phyloP scores from a whole-genome alignment of 2,888 invertebrate genomes.

The Stegophylla sp. region DNA sequence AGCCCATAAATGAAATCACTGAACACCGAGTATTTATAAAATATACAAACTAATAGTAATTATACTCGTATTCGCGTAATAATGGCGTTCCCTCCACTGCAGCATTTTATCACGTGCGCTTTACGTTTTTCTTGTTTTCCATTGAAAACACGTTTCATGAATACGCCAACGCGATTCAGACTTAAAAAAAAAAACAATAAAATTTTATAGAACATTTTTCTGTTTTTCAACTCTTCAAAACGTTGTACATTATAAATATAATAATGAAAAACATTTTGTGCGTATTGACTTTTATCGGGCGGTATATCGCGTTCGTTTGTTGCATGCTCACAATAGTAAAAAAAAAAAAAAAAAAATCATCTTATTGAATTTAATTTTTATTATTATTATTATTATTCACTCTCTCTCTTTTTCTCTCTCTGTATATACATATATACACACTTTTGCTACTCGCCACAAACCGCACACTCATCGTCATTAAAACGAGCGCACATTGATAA shows the following conservation, averaged over 20 bases:
- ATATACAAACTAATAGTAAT: slow-evolving; percentile 8
- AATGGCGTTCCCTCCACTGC: not conserved
- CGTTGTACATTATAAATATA: not conserved
- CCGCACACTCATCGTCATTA: slow-evolving; percentile 59
- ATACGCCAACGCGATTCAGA: not conserved
- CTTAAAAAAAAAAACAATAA: too few relatives aligned
- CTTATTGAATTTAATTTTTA: slow-evolving; percentile 48
- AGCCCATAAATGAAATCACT: not conserved
- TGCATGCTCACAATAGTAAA: slow-evolving; percentile 45
- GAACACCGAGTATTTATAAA: slow-evolving; percentile 1
- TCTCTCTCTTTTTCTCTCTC: slow-evolving; percentile 26
- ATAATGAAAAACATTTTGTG: slow-evolving; percentile 47
- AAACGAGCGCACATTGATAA: slow-evolving; percentile 49
- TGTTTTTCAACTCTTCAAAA: not conserved
- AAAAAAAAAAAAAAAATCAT: slow-evolving; percentile 51
- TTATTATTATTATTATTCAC: slow-evolving; percentile 20
- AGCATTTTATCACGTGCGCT: not conserved
- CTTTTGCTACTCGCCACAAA: slow-evolving; percentile 54
- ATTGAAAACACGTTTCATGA: not conserved
- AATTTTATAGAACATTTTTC: not conserved
- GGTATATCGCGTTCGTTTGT: slow-evolving; percentile 45
- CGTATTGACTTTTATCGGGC: slow-evolving; percentile 47
- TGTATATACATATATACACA: not conserved
- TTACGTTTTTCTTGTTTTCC: not conserved
- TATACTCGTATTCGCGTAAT: not conserved